Evolutionary conservation across 2,797 vertebrate species (phyloP), one percentile per base, ranked within the genome.

Genomic region (Arrhamphus sclerolepis): DNA sequence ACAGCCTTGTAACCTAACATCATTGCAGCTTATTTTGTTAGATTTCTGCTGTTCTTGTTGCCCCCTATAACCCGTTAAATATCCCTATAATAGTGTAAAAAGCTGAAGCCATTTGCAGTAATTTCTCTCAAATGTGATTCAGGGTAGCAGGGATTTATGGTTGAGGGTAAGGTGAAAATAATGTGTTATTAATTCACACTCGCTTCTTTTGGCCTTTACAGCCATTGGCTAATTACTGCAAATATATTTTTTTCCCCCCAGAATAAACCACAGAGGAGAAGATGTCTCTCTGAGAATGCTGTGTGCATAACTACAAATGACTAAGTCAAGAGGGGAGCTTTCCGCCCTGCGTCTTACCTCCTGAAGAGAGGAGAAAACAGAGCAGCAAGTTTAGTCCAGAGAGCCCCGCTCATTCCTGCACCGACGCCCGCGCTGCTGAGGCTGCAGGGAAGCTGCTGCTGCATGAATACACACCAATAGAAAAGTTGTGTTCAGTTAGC

Each of bases 391-490:
- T 79, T 56, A 65, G 62, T 73, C 73, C 76, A 66, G 47, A 77
- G 56, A 66, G 61, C 80, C 81, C 67, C 49, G 58, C 64, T 86
- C 75, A 82, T 80, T 82, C 75, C 81, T 82, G 82, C 78, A 77
- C 77, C 79, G 85, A 78, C 82, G 72, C 31, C 31, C 31, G 31
- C 31, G 83, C 68, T 72, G 70, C 8, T 44, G 68, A 63, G 60
- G 72, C 79, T 90, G 86, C 77, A 77, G 83, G 81, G 75, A 92
- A 84, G 51, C 87, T 72, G 79, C 84, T 91, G 53, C 91, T 95
- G 95, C 95, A 95, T 96, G 96, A 96, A 97, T 97, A 95, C 92
- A 95, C 96, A 94, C 93, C 91, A 96, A 96, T 95, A 91, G 31
- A 91, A 89, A 95, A 95, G 94, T 95, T 96, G 94, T 95, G 95